phyloP scores from a whole-genome alignment of 2,797 vertebrate species.

The Coendou prehensilis region DNA sequence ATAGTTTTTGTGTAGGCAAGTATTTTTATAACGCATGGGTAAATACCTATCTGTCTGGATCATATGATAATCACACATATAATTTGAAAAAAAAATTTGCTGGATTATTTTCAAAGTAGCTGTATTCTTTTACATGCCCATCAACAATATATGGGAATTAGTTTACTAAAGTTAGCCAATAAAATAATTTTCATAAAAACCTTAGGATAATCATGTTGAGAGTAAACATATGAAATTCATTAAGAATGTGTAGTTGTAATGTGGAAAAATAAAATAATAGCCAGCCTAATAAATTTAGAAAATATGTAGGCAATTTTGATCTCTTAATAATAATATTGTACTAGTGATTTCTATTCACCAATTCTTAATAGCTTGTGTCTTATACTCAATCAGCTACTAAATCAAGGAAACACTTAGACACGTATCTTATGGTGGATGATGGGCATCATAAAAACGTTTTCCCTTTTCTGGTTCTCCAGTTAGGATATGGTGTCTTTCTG shows the following conservation, averaged over 20 bases:
- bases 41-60: neutral
- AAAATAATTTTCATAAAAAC: neutral
- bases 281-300: neutral
- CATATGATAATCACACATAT: neutral
- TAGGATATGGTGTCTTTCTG: neutral
- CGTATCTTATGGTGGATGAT: neutral
- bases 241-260: neutral
- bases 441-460: neutral
- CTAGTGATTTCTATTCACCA: neutral
- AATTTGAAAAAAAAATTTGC: neutral
- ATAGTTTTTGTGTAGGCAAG: neutral
- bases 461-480: neutral
- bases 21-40: neutral
- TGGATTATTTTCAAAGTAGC: neutral
- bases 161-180: neutral
- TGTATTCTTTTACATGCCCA: neutral
- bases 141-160: neutral
- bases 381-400: neutral
- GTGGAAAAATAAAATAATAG: neutral
- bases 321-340: neutral
- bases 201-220: neutral
- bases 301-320: neutral
- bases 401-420: neutral
- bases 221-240: neutral
- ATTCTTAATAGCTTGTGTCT: neutral